A percentile compares a stretch with the other conserved stretches of the same genome.
phyloP scores from a whole-genome alignment of 2,888 invertebrate genomes.

The Ecdyonurus torrentis region DNA sequence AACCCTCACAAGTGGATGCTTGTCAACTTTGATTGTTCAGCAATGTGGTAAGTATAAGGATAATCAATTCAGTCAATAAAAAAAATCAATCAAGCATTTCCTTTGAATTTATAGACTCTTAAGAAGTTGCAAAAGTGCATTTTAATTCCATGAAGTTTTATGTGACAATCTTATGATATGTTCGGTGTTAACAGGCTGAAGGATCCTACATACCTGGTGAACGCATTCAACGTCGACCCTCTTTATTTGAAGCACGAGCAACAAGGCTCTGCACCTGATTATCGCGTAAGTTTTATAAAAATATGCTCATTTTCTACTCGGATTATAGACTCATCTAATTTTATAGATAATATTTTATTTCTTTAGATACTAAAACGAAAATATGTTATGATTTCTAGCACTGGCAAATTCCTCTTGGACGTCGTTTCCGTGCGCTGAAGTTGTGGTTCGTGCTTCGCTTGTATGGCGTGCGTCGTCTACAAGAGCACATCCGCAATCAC shows the following conservation, averaged over 20 bases:
- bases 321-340: too few relatives aligned
- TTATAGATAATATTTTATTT: too few relatives aligned
- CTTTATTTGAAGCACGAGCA: conserved; percentile 88
- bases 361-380: background rate
- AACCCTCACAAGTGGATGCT: conserved; percentile 99
- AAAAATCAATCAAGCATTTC: too few relatives aligned
- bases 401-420: conserved; percentile 91
- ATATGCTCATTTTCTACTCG: background rate
- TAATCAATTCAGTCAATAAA: background rate
- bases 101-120: background rate
- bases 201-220: conserved; percentile 73
- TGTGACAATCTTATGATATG: background rate
- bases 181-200: conserved; percentile 44
- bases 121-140: background rate
- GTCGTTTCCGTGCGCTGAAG: conserved; percentile 83
- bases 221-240: conserved; percentile 95
- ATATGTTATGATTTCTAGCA: conserved; percentile 33
- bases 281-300: conserved; percentile 38
- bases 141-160: background rate
- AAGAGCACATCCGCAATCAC: conserved; percentile 72
- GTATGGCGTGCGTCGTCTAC: conserved; percentile 77
- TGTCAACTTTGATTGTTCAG: conserved; percentile 98
- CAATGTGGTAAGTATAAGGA: conserved; percentile 57
- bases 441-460: conserved; percentile 88
- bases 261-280: conserved; percentile 80